Percentiles rank a stretch among this genome's conserved stretches.
These are phyloP conservation scores for Morinoia aosen DNA, from an alignment of 2,888 invertebrate genomes.

Conservation along the genomic window DNA sequence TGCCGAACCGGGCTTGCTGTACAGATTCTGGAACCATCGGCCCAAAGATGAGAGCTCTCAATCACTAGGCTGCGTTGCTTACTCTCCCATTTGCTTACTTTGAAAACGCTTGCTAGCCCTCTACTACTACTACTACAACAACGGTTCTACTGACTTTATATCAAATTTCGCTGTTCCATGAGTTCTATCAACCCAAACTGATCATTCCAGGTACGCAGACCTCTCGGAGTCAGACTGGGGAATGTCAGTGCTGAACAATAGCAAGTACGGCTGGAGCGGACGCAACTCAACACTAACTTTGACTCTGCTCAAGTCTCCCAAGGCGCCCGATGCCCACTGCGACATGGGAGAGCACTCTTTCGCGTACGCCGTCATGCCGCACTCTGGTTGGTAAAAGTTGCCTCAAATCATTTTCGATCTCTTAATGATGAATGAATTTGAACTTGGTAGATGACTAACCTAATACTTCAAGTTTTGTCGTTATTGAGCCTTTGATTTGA, in stretches of 20 bases:
- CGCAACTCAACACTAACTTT: slow-evolving; percentile 72
- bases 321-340: slow-evolving; percentile 73
- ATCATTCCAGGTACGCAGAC: slow-evolving; percentile 72
- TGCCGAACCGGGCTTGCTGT: too few relatives aligned
- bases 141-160: too few relatives aligned
- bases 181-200: not conserved
- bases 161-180: too few relatives aligned
- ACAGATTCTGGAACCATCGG: too few relatives aligned
- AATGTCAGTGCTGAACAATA: slow-evolving; percentile 73
- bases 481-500: not conserved
- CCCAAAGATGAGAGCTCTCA: too few relatives aligned
- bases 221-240: slow-evolving; percentile 73
- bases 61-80: too few relatives aligned
- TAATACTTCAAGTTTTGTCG: not conserved
- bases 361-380: slow-evolving; percentile 74
- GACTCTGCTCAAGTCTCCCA: slow-evolving; percentile 74
- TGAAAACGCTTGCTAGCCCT: too few relatives aligned
- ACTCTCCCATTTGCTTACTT: too few relatives aligned
- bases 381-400: slow-evolving; percentile 70
- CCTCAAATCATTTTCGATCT: not conserved
- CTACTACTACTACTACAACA: too few relatives aligned
- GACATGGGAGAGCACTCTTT: slow-evolving; percentile 74
- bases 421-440: not conserved
- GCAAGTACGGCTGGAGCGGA: slow-evolving; percentile 74
- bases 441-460: not conserved